Evolutionary conservation across 2,888 invertebrate species (phyloP).

Genomic region (Latrodectus hesperus): DNA sequence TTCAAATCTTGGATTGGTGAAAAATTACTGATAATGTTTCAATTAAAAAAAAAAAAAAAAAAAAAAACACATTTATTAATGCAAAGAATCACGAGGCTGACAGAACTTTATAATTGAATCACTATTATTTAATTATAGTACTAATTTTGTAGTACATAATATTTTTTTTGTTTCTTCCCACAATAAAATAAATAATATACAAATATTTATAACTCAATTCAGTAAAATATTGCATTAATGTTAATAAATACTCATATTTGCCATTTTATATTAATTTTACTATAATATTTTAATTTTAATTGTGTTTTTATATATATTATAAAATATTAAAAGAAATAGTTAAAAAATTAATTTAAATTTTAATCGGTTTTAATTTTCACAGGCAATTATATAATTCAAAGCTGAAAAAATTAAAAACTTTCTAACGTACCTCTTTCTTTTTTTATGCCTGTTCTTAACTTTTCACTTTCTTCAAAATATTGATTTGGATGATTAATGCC

Average conservation of each 20-base stretch:
- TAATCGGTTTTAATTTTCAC: no score
- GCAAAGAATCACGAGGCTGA: no score
- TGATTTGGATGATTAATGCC: conserved; percentile 93
- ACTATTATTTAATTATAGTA: no score
- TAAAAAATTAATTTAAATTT: not conserved
- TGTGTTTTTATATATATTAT: not conserved
- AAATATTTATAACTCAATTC: no score
- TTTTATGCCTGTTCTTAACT: conserved; percentile 71
- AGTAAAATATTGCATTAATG: not conserved
- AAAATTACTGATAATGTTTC: no score
- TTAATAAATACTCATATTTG: not conserved
- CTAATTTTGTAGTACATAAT: no score
- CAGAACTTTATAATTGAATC: no score
- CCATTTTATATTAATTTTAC: not conserved
- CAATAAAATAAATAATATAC: no score
- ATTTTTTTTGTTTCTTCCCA: no score
- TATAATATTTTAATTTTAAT: not conserved
- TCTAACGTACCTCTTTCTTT: conserved; percentile 33
- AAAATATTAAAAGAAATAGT: not conserved
- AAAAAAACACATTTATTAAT: no score
- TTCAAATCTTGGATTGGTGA: no score
- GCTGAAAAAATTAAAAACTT: not conserved
- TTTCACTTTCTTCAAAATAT: conserved; percentile 88
- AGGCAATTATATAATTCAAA: not conserved
- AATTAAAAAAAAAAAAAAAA: no score